Percentiles rank a stretch among this genome's conserved stretches.
phyloP scores from a whole-genome alignment of 2,113 vertebrate species.

The Pseudonaja textilis region DNA sequence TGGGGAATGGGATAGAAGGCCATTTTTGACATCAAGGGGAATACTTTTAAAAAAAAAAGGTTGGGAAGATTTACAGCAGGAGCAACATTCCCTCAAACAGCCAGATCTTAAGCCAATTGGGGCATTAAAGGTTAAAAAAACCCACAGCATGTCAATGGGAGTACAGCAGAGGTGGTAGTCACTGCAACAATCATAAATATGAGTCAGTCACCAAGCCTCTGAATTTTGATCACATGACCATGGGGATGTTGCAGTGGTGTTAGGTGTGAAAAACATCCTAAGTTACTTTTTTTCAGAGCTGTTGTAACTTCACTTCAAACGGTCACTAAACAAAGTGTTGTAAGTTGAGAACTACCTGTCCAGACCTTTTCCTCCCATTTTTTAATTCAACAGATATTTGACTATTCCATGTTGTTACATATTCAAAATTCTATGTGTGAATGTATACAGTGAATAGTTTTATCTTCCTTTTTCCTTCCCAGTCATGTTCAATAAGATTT shows the following conservation, averaged over 20 bases:
- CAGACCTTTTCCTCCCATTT: background rate
- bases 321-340: background rate
- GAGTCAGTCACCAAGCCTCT: background rate
- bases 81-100: background rate
- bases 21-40: background rate
- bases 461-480: too few species aligned
- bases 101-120: background rate
- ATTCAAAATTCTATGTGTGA: too few species aligned
- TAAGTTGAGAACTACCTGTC: too few species aligned
- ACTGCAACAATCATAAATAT: background rate
- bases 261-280: background rate
- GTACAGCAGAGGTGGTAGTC: background rate
- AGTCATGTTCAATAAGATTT: too few species aligned
- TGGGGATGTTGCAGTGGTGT: background rate
- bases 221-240: background rate
- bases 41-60: background rate
- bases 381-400: background rate
- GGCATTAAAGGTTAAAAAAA: background rate
- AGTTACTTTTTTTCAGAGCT: background rate
- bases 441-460: too few species aligned
- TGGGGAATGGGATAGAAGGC: background rate
- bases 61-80: background rate
- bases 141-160: background rate
- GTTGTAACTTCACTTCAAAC: background rate
- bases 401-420: too few species aligned